Evolutionary conservation across 2,113 vertebrate species (phyloP).

Genomic region (Lucifuga dentata): DNA sequence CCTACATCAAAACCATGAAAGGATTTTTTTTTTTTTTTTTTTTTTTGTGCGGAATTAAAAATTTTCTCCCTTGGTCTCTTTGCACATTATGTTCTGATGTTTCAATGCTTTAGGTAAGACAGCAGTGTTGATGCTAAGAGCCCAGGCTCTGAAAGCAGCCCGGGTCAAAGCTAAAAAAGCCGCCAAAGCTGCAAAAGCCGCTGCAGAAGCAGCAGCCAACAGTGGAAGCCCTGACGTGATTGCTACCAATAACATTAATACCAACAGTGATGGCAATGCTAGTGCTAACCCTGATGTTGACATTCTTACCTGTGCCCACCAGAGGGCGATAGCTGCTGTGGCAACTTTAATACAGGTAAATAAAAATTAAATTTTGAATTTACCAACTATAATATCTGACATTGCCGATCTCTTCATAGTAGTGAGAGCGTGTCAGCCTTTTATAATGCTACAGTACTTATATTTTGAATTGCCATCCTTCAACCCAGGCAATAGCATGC

Average conservation of each 20-base stretch:
- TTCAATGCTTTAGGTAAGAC: conserved; percentile 79
- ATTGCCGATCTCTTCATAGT: too few relatives aligned
- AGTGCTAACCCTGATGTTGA: conserved; percentile 56
- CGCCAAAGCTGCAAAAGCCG: conserved; percentile 79
- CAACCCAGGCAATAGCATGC: conserved; percentile 77
- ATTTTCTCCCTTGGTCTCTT: too few relatives aligned
- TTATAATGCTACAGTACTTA: neutral
- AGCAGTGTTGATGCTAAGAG: conserved; percentile 84
- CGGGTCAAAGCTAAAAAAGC: conserved; percentile 68
- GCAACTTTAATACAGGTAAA: conserved; percentile 75
- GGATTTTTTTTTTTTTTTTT: too few relatives aligned
- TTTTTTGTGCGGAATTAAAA: neutral
- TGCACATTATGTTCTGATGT: neutral
- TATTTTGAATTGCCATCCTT: neutral
- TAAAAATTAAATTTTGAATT: neutral
- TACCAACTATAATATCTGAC: too few relatives aligned
- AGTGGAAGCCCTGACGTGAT: conserved; percentile 73
- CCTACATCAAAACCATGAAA: too few relatives aligned
- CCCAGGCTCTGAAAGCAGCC: conserved; percentile 78
- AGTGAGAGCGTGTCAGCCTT: neutral
- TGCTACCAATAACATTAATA: conserved; percentile 45
- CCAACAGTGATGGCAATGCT: neutral
- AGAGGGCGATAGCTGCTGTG: conserved; percentile 79
- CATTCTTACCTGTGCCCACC: conserved; percentile 71
- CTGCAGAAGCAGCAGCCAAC: conserved; percentile 76